Conservation (phyloP, 2,888 invertebrate species). For the Sepioteuthis lessoniana region DNA sequence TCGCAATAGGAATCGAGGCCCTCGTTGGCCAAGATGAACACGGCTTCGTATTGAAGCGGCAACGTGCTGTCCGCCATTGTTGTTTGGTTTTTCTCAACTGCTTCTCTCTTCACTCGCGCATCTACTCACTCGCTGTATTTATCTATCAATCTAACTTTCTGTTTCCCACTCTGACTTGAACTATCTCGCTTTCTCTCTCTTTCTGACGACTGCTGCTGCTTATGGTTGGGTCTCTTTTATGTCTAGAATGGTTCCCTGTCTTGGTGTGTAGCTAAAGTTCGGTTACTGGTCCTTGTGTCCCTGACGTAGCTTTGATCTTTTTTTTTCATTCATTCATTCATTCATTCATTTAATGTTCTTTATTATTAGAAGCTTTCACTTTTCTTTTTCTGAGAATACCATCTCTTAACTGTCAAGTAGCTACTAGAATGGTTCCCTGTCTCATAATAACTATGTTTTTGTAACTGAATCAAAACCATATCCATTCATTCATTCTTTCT, state of each 20-base stretch:
- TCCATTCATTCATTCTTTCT: not conserved
- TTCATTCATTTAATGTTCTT: not conserved
- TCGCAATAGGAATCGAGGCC: constrained; percentile 4
- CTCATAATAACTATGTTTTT: not conserved
- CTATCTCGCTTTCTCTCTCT: not conserved
- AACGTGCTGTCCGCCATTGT: constrained; percentile 36
- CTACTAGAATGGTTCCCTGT: not conserved
- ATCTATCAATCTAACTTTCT: not conserved
- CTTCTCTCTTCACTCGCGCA: not conserved
- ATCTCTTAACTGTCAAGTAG: not conserved
- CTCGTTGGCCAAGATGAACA: constrained; percentile 40
- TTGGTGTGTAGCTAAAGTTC: not conserved
- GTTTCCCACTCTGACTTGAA: not conserved
- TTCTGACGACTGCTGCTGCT: not conserved
- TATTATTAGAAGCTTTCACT: not conserved
- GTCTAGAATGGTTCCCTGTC: not conserved
- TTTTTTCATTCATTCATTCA: not conserved
- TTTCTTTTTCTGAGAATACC: not conserved
- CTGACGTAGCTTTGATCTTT: not conserved
- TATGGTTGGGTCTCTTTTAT: not conserved
- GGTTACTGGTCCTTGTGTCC: not conserved
- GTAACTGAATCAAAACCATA: not conserved
- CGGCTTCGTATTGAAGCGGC: constrained; percentile 40
- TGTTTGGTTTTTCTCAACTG: not conserved
- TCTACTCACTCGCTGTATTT: not conserved